phyloP scores from a whole-genome alignment of 2,797 vertebrate genomes.

The Xenopus petersii region DNA sequence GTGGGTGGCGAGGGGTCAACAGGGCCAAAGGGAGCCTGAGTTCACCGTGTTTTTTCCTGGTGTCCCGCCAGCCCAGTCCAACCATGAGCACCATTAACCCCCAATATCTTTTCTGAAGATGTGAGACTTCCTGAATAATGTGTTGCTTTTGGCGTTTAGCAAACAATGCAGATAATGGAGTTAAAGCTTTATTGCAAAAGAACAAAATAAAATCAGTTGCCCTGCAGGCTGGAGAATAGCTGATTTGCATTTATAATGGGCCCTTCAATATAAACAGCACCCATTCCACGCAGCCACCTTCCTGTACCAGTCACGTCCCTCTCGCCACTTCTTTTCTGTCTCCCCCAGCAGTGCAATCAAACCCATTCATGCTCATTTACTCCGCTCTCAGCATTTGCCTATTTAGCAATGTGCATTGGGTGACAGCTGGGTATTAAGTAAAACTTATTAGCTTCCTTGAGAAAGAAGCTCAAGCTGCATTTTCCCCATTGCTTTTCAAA shows the following conservation, averaged over 20 bases:
- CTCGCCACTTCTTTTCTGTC: neutral
- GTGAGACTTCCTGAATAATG: too few relatives aligned
- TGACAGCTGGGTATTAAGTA: constrained; percentile 39
- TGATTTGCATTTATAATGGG: constrained; percentile 18
- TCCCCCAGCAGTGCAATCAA: constrained; percentile 24
- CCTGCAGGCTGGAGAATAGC: neutral
- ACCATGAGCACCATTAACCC: too few relatives aligned
- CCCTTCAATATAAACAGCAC: neutral
- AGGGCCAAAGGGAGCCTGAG: too few relatives aligned
- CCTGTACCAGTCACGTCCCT: neutral
- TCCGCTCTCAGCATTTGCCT: constrained; percentile 29
- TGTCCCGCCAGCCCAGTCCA: too few relatives aligned
- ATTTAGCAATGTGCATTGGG: constrained; percentile 14
- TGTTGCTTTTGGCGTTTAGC: too few relatives aligned
- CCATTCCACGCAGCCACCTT: constrained; percentile 18
- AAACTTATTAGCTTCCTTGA: constrained; percentile 17
- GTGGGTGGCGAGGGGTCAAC: too few relatives aligned
- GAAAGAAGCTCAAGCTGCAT: constrained; percentile 10
- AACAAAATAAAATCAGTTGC: too few relatives aligned
- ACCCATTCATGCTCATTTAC: constrained; percentile 27
- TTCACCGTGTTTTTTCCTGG: too few relatives aligned
- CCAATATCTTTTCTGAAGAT: too few relatives aligned
- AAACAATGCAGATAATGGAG: too few relatives aligned
- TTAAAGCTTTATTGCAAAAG: too few relatives aligned
- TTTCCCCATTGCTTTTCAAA: neutral